Conservation (phyloP, 2,113 vertebrate genomes). For the Paramisgurnus dabryanus region DNA sequence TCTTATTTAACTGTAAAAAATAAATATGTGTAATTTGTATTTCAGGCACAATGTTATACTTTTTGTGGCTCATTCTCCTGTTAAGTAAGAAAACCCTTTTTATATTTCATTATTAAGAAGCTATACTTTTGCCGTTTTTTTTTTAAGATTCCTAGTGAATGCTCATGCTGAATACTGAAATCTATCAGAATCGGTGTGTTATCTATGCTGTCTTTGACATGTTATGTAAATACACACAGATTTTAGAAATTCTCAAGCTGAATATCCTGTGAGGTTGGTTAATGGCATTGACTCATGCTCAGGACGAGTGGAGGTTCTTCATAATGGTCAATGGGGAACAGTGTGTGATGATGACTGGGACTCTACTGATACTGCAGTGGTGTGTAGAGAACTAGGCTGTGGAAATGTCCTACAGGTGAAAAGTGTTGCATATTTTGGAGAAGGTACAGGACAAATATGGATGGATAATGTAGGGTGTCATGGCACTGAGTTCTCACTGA, state of each 20-base stretch:
- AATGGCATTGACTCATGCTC: not conserved
- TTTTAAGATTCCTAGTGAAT: not conserved
- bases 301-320: conserved; percentile 15
- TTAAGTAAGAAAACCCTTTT: not conserved
- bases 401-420: not conserved
- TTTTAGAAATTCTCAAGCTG: not conserved
- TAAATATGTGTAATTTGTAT: not conserved
- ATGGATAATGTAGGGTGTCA: not conserved
- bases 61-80: conserved; percentile 4
- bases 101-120: not conserved
- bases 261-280: conserved; percentile 7
- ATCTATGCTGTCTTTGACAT: not conserved
- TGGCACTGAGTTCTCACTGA: conserved; percentile 6
- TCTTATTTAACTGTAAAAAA: too few relatives aligned
- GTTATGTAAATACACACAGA: not conserved
- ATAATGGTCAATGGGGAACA: not conserved
- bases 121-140: not conserved
- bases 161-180: not conserved
- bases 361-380: conserved; percentile 3
- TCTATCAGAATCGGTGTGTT: too few relatives aligned
- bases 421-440: conserved; percentile 1
- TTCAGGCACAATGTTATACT: conserved; percentile 11
- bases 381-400: conserved; percentile 31
- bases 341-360: conserved; percentile 24
- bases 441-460: conserved; percentile 21